phyloP scores from a whole-genome alignment of 2,113 vertebrate genomes.

The Notothenia coriiceps region DNA sequence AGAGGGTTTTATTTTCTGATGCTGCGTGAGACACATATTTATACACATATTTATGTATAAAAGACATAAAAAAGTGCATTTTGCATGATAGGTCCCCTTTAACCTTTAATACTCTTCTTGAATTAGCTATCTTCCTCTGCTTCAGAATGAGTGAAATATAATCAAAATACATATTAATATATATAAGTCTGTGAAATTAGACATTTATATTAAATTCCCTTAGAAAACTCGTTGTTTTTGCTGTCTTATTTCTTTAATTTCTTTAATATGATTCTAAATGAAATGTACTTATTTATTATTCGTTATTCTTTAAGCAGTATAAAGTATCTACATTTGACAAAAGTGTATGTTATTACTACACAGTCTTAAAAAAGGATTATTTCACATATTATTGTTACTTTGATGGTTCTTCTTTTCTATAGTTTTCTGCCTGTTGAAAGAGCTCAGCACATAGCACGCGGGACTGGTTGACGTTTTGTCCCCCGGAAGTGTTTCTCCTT shows the following conservation, averaged over 20 bases:
- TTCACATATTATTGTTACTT: not conserved
- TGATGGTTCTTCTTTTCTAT: not conserved
- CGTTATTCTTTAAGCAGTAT: not conserved
- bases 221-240: not conserved
- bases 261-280: not conserved
- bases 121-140: not conserved
- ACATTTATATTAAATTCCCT: not conserved
- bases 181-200: not conserved
- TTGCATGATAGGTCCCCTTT: no score
- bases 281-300: not conserved
- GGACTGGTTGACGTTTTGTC: not conserved
- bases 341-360: not conserved
- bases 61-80: no score
- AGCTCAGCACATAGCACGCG: not conserved
- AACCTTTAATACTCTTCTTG: no score
- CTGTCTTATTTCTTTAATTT: not conserved
- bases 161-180: no score
- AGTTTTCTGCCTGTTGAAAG: not conserved
- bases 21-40: no score
- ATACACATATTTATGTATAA: no score
- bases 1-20: no score
- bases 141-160: not conserved
- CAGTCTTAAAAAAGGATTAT: no score
- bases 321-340: not conserved
- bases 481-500: slow-evolving; percentile 70